A percentile compares a stretch with the other conserved stretches of the same genome.
Evolutionary conservation across 1,140 invertebrate species (phyloP).

Genomic region (Leptopilina boulardi): DNA sequence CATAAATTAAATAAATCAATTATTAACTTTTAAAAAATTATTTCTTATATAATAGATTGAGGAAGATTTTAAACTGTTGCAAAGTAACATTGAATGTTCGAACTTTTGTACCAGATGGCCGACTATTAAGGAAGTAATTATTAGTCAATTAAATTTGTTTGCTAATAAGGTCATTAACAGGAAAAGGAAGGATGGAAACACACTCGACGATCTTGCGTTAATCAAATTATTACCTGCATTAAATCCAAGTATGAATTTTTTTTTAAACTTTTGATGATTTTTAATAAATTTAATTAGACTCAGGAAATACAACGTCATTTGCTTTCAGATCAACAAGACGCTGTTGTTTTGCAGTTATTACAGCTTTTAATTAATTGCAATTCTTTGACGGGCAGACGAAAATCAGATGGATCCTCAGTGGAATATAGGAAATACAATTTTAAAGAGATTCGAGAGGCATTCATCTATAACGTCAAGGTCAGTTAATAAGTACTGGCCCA

Average conservation of each 20-base stretch:
- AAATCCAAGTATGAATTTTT: background rate
- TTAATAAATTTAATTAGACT: background rate
- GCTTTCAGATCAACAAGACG: background rate
- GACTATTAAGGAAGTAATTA: background rate
- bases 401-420: background rate
- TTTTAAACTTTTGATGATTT: background rate
- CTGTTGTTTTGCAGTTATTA: background rate
- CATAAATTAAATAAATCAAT: too few relatives aligned
- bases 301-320: background rate
- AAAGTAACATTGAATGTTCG: background rate
- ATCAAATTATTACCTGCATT: background rate
- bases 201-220: background rate
- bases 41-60: background rate
- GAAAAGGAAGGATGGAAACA: background rate
- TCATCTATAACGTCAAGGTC: background rate
- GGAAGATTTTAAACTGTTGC: background rate
- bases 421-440: background rate
- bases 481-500: too few relatives aligned
- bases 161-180: background rate
- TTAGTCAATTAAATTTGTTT: background rate
- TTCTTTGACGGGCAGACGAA: background rate
- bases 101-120: background rate
- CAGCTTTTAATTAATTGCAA: background rate
- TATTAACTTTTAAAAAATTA: too few relatives aligned
- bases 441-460: background rate